Evolutionary conservation across 2,888 invertebrate species (phyloP).

Genomic region (Entomobrya multifasciata): DNA sequence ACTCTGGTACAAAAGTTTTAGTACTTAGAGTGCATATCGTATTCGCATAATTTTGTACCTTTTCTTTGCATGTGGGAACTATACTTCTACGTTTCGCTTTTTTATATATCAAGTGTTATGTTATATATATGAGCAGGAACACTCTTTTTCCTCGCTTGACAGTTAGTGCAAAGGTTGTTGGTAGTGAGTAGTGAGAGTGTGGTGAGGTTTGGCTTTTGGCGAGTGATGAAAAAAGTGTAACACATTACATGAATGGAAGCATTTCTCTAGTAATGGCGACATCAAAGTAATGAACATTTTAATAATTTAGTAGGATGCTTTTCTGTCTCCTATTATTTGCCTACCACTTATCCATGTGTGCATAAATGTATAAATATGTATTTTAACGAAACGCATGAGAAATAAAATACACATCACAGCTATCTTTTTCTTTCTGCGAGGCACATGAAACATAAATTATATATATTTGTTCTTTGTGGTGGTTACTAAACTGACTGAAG

Average conservation of each 20-base stretch:
- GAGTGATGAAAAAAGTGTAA: slow-evolving; percentile 30
- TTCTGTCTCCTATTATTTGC: slow-evolving; percentile 6
- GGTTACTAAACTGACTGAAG: too few species aligned
- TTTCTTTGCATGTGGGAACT: too few species aligned
- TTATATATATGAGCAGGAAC: not conserved
- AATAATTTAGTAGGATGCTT: slow-evolving; percentile 56
- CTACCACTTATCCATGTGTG: slow-evolving; percentile 7
- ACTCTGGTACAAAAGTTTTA: too few species aligned
- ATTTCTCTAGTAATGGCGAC: slow-evolving; percentile 55
- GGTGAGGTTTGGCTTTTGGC: not conserved
- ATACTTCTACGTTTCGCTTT: too few species aligned
- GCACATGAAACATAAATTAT: too few species aligned
- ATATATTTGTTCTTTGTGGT: too few species aligned
- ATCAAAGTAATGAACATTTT: slow-evolving; percentile 67
- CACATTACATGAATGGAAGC: slow-evolving; percentile 16
- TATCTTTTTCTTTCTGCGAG: too few species aligned
- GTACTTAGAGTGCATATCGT: too few species aligned
- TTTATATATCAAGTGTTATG: slow-evolving; percentile 7
- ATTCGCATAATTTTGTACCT: too few species aligned
- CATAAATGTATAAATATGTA: not conserved
- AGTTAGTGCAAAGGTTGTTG: not conserved
- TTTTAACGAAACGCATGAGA: not conserved
- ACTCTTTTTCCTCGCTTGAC: not conserved
- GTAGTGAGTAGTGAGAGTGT: not conserved
- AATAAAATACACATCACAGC: too few species aligned